Evolutionary conservation across 2,888 invertebrate genomes (phyloP).

Genomic region (Lasioglossum zephyrum): DNA sequence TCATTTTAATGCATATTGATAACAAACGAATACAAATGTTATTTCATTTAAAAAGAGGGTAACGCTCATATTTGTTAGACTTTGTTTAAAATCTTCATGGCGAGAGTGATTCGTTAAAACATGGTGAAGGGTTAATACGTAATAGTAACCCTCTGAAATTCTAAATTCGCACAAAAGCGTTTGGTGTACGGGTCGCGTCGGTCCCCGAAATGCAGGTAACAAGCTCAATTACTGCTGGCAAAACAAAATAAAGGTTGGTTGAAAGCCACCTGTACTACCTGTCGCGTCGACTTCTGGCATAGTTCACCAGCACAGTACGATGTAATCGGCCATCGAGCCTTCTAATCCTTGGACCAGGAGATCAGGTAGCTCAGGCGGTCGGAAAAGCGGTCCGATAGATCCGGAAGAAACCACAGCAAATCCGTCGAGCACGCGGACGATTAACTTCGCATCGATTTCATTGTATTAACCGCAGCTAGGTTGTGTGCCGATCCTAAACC

Average conservation of each 20-base stretch:
- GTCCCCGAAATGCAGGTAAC: neutral
- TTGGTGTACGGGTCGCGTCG: neutral
- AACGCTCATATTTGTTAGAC: no score
- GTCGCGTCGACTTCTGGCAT: neutral
- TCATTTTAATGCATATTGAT: no score
- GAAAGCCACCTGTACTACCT: neutral
- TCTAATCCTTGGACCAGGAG: neutral
- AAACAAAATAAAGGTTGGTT: neutral
- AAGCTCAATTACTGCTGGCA: conserved; percentile 2
- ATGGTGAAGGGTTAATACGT: no score
- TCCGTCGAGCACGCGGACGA: conserved; percentile 52
- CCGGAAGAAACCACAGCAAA: neutral
- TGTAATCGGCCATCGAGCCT: neutral
- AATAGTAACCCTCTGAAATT: neutral
- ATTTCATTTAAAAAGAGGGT: no score
- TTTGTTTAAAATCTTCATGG: no score
- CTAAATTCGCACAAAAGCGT: neutral
- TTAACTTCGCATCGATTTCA: conserved; percentile 75
- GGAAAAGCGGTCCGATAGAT: neutral
- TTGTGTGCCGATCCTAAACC: conserved; percentile 65
- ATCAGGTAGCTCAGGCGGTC: neutral
- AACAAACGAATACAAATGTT: no score
- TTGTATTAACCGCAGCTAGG: conserved; percentile 63
- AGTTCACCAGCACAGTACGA: neutral
- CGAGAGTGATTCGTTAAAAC: no score